A percentile compares a stretch with the other conserved stretches of the same genome.
phyloP scores from a whole-genome alignment of 2,113 vertebrate genomes.

The Chionomys nivalis region DNA sequence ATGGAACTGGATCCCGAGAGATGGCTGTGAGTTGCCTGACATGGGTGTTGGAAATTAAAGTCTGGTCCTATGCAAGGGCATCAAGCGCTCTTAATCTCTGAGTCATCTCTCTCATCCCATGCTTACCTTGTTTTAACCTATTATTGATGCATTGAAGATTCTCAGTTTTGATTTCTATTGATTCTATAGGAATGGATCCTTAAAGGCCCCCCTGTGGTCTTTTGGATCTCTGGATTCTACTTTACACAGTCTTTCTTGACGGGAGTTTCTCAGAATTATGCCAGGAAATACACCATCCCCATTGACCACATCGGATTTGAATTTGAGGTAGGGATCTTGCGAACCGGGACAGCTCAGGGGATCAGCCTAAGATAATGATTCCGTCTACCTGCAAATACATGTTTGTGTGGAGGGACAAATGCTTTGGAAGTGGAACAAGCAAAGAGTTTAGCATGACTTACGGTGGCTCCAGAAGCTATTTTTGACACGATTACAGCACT shows the following conservation, averaged over 20 bases:
- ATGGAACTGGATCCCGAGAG: too few relatives aligned
- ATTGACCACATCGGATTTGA: constrained; percentile 95
- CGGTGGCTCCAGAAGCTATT: constrained; percentile 9
- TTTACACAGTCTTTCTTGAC: constrained; percentile 97
- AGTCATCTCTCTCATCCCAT: background rate
- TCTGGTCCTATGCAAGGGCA: background rate
- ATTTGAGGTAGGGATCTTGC: constrained; percentile 90
- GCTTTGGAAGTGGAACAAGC: background rate
- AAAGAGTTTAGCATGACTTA: background rate
- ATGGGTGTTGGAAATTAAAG: background rate
- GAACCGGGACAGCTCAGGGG: background rate
- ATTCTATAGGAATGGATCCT: constrained; percentile 91
- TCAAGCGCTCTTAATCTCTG: background rate
- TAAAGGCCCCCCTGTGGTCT: constrained; percentile 89
- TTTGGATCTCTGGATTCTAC: constrained; percentile 98
- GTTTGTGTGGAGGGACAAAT: background rate
- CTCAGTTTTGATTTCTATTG: constrained; percentile 56
- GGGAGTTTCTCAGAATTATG: constrained; percentile 94
- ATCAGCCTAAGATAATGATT: background rate
- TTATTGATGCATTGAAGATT: background rate
- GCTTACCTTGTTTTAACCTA: background rate
- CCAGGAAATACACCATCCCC: constrained; percentile 93
- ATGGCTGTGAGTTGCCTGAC: background rate
- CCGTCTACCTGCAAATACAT: background rate
- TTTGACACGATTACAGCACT: background rate